Base-by-base conservation (phyloP, 2,888 invertebrate species). In the Margaritifera margaritifera region DNA sequence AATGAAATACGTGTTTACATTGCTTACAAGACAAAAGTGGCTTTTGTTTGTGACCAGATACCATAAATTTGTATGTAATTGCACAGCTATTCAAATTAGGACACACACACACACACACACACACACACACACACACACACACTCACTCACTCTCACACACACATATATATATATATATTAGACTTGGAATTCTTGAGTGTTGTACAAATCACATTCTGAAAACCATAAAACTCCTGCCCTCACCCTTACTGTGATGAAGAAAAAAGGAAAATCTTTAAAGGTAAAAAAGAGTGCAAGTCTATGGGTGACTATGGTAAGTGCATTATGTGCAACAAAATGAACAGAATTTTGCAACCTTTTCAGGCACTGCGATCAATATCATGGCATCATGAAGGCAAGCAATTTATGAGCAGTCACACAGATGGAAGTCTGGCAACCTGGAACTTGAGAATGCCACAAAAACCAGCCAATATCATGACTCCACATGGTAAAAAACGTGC, bases 361-460 rank as follows among this genome's bases (percentile, higher is more conserved):
- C 76, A 90, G 90, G 83, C 87, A 53, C 92, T 98, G 82, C 93
- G 94, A 87, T 96, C 97, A 66, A 93, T 97, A 85, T 93, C 96
- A 77, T 99, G 99, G 99, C 97, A 98, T 90, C 94, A 95, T 91
- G 99, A 99, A 91, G 99, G 98, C 80, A 97, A 97, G 91, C 95
- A 96, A 91, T 96, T 99, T 90, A 95, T 99, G 94, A 96, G 96
- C 73, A 91, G 91, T 85, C 99, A 99, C 91, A 93, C 93, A 57
- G 98, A 99, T 91, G 99, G 99, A 75, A 97, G 96, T 71, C 93
- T 99, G 72, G 95, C 96, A 84, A 96, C 97, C 67, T 99, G 98
- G 98, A 94, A 93, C 86, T 92, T 95, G 72, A 93, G 94, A 87
- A 92, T 92, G 77, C 93, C 94, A 82, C 92, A 93, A 66, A 94